These are phyloP conservation scores for Andrena bucephala DNA, from an alignment of 2,888 invertebrate genomes.

Conservation along the genomic window DNA sequence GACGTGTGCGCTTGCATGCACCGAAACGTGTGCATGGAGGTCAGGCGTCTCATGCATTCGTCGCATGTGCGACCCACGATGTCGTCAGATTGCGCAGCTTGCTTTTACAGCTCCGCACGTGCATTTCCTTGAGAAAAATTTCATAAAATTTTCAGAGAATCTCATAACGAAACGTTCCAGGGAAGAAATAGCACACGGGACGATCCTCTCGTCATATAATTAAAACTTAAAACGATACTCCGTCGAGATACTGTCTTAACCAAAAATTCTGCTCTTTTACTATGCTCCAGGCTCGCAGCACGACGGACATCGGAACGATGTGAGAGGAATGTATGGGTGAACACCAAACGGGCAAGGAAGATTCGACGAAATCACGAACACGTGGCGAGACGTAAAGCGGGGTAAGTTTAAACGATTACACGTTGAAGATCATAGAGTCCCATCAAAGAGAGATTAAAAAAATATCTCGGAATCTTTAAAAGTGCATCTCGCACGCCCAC, in stretches of 20 bases:
- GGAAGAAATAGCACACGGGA: no score
- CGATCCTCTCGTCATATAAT: neutral
- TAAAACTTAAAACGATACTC: neutral
- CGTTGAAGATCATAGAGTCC: neutral
- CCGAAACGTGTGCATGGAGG: slow-evolving; percentile 38
- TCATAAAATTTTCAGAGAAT: neutral
- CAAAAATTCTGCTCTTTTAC: neutral
- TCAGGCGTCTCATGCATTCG: slow-evolving; percentile 73
- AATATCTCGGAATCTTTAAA: neutral
- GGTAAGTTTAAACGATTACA: slow-evolving; percentile 72
- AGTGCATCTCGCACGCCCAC: slow-evolving; percentile 1
- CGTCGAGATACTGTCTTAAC: neutral
- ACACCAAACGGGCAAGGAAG: slow-evolving; percentile 71
- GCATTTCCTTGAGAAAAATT: neutral
- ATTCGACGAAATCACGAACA: slow-evolving; percentile 83
- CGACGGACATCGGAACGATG: slow-evolving; percentile 69
- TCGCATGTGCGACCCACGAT: slow-evolving; percentile 65
- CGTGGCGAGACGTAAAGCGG: slow-evolving; percentile 84
- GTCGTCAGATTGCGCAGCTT: slow-evolving; percentile 48
- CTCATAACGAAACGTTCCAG: neutral
- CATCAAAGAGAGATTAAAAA: no score
- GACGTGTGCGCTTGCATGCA: slow-evolving; percentile 10
- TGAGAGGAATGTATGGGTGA: slow-evolving; percentile 74
- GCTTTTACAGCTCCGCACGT: slow-evolving; percentile 17
- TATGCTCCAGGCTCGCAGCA: slow-evolving; percentile 68